A percentile compares a stretch with the other conserved stretches of the same genome.
Evolutionary conservation across 2,113 vertebrate genomes (phyloP).

Genomic region (Pseudonaja textilis): DNA sequence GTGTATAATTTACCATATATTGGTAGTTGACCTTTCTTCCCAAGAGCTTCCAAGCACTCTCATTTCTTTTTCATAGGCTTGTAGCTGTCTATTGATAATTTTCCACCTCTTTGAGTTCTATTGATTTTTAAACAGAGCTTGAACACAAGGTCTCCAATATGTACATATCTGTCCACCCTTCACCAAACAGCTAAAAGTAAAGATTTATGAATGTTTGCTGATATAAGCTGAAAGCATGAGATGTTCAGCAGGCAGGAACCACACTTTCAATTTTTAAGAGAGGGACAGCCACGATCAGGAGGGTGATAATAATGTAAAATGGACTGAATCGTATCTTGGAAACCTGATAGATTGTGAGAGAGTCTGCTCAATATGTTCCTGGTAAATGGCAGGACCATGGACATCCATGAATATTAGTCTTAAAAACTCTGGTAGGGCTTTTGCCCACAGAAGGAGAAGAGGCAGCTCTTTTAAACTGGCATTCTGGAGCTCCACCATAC

Average conservation of each 20-base stretch:
- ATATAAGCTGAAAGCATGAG: background rate
- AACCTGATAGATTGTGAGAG: background rate
- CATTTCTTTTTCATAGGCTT: background rate
- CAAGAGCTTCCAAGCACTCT: background rate
- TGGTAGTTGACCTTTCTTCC: accelerated
- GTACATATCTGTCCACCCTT: background rate
- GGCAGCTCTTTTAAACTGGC: background rate
- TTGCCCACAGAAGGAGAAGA: background rate
- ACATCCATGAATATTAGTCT: background rate
- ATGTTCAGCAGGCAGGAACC: background rate
- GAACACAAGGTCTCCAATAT: background rate
- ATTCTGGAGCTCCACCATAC: background rate
- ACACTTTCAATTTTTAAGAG: background rate
- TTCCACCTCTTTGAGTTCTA: background rate
- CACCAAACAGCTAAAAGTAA: background rate
- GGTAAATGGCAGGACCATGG: background rate
- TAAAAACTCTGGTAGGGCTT: background rate
- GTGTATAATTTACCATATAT: accelerated
- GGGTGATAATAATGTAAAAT: background rate
- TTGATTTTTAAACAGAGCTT: background rate
- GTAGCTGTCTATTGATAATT: background rate
- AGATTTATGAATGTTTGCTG: background rate
- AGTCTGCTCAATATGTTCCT: background rate
- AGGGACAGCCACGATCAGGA: background rate
- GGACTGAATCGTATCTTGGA: background rate